Evolutionary conservation across 2,888 invertebrate genomes (phyloP).

Genomic region (Perizoma flavofasciatum): DNA sequence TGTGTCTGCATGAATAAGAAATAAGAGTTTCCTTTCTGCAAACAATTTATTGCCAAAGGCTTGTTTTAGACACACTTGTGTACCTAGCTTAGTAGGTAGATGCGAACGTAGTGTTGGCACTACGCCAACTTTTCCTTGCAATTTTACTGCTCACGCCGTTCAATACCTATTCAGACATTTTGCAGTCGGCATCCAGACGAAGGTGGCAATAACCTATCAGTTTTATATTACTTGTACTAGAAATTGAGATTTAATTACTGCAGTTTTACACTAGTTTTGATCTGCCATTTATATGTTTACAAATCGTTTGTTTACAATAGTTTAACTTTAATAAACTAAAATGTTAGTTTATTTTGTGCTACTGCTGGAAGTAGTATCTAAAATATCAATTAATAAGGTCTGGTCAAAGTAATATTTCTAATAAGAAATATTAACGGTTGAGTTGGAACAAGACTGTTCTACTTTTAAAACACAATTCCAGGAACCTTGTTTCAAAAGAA

Average conservation of each 20-base stretch:
- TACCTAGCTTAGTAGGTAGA: constrained; percentile 1
- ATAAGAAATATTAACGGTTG: too few species aligned
- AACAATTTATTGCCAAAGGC: constrained; percentile 57
- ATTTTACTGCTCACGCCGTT: constrained; percentile 63
- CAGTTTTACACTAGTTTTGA: constrained; percentile 42
- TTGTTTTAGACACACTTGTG: constrained; percentile 18
- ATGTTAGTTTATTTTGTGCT: too few species aligned
- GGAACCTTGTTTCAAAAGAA: too few species aligned
- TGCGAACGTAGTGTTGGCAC: constrained; percentile 56
- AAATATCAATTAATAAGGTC: too few species aligned
- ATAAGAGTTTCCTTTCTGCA: constrained; percentile 68
- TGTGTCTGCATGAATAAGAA: constrained; percentile 61
- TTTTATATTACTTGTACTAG: constrained; percentile 54
- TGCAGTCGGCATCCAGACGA: constrained; percentile 65
- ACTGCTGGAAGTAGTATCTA: too few species aligned
- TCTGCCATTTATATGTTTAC: too few species aligned
- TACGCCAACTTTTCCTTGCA: constrained; percentile 73
- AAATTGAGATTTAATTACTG: constrained; percentile 48
- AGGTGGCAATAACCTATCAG: constrained; percentile 73
- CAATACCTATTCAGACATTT: constrained; percentile 62
- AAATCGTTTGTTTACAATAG: too few species aligned
- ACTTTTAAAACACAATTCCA: too few species aligned
- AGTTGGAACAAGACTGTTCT: too few species aligned
- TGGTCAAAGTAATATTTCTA: too few species aligned
- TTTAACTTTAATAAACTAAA: too few species aligned